Conservation (phyloP, 1,140 invertebrate genomes). For the Ganaspis sp. region DNA sequence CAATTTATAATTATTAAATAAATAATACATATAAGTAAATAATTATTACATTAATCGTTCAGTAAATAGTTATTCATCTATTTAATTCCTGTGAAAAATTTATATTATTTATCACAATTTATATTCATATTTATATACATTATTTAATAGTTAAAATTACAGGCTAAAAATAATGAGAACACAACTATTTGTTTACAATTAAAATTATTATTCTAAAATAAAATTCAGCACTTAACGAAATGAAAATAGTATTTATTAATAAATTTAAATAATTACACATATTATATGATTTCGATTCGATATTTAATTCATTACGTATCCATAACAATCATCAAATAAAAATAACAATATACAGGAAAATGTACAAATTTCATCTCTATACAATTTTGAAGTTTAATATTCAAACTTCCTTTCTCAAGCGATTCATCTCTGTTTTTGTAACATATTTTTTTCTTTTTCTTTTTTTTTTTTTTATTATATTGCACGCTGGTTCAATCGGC, state of each 20-base stretch:
- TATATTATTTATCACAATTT: too few species aligned
- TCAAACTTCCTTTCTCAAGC: slow-evolving; percentile 29
- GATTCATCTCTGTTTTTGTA: slow-evolving; percentile 31
- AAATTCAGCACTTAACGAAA: slow-evolving; percentile 32
- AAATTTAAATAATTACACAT: slow-evolving; percentile 66
- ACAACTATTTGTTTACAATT: too few species aligned
- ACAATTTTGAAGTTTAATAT: slow-evolving; percentile 32
- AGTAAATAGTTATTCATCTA: too few species aligned
- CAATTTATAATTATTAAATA: too few species aligned
- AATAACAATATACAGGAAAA: slow-evolving; percentile 67
- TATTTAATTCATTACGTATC: slow-evolving; percentile 56
- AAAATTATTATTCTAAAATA: neutral
- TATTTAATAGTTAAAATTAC: too few species aligned
- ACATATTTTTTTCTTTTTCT: slow-evolving; percentile 25
- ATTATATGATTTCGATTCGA: slow-evolving; percentile 55
- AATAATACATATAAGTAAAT: too few species aligned
- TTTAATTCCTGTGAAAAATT: too few species aligned
- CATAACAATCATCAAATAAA: slow-evolving; percentile 59
- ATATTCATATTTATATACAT: too few species aligned
- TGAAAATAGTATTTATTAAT: slow-evolving; percentile 63
- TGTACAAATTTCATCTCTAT: slow-evolving; percentile 59
- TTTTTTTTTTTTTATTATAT: slow-evolving; percentile 39
- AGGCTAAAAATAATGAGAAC: neutral
- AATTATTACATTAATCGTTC: too few species aligned
- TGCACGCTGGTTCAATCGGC: slow-evolving; percentile 52